Base-by-base conservation (phyloP, 2,888 invertebrate genomes). In the Lacanobia wlatinum region DNA sequence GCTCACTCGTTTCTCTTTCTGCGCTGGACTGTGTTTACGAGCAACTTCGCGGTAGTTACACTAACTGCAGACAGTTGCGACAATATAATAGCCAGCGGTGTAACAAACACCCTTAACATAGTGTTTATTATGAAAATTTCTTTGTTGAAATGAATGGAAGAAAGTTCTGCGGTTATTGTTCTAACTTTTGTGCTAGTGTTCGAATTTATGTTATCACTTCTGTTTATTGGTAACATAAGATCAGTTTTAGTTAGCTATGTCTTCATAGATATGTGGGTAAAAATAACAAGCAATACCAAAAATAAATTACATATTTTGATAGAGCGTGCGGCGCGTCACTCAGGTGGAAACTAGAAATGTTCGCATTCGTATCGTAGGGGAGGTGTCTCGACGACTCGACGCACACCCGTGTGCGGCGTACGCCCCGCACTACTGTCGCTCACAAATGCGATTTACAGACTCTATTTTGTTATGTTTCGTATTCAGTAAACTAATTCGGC, bases 251-350 rank as follows among this genome's bases (percentile, higher is more conserved):
- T 64, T 56, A 21, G n/a, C 75, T 65, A 82, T 76, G 71, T 83
- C 78, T 86, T 86, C 34, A 85, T 78, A 69, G 64, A 50, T 28
- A 65, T 87, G 78, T 85, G 82, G 80, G 80, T 81, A 84, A 78
- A 84, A 86, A 89, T 87, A 89, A 88, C 78, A 89, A 87, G 87
- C 90, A 91, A 92, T 84, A 86, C 75, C 74, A 70, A 80, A 90
- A 91, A 91, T 91, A 93, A 93, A 93, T 93, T 92, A 91, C 93
- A 94, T 93, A 91, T 92, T 92, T 92, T 92, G 91, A 92, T 90
- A 92, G 88, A 91, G 87, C 85, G 88, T 84, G 88, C 88, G 89
- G 84, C 82, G 89, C 86, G 83, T 83, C 91, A 89, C 88, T 92
- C 92, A 89, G 86, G 88, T 89, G 93, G 92, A 94, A 94, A 94